Evolutionary conservation across 1,140 invertebrate species (phyloP).

Genomic region (Scaptomyza pallida): DNA sequence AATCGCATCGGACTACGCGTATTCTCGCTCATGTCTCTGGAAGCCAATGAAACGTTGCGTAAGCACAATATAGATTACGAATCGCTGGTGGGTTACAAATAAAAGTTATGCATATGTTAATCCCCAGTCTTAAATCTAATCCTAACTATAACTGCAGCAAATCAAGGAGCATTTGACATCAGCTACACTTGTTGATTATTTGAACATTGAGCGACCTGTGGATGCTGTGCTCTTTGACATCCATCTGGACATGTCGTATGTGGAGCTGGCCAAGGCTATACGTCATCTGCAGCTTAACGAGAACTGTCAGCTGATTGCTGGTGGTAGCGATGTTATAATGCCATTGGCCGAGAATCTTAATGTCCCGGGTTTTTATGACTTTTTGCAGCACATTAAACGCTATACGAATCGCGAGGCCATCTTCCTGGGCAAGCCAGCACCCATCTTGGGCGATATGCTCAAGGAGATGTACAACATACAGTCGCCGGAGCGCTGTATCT

Average conservation of each 20-base stretch:
- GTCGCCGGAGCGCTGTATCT: constrained; percentile 85
- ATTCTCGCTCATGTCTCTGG: constrained; percentile 66
- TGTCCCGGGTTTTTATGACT: constrained; percentile 82
- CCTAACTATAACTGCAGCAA: constrained; percentile 39
- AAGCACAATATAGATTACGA: constrained; percentile 69
- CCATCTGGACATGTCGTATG: constrained; percentile 71
- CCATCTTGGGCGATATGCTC: constrained; percentile 84
- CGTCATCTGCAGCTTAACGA: constrained; percentile 62
- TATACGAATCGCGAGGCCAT: constrained; percentile 84
- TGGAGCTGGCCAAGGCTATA: constrained; percentile 69
- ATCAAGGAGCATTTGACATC: constrained; percentile 71
- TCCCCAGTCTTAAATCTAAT: background rate
- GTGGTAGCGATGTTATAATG: constrained; percentile 70
- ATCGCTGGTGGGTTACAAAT: constrained; percentile 71
- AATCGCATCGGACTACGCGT: constrained; percentile 56
- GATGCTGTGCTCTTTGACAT: constrained; percentile 74
- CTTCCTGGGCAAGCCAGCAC: constrained; percentile 85
- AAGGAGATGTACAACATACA: constrained; percentile 84
- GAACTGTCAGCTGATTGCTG: constrained; percentile 64
- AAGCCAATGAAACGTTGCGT: constrained; percentile 72
- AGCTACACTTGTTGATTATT: constrained; percentile 50
- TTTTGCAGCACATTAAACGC: constrained; percentile 84
- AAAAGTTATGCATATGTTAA: too few relatives aligned
- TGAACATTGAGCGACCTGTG: constrained; percentile 62
- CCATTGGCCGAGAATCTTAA: constrained; percentile 64